Conservation (phyloP, 2,888 invertebrate species). For the Tipula confusa region DNA sequence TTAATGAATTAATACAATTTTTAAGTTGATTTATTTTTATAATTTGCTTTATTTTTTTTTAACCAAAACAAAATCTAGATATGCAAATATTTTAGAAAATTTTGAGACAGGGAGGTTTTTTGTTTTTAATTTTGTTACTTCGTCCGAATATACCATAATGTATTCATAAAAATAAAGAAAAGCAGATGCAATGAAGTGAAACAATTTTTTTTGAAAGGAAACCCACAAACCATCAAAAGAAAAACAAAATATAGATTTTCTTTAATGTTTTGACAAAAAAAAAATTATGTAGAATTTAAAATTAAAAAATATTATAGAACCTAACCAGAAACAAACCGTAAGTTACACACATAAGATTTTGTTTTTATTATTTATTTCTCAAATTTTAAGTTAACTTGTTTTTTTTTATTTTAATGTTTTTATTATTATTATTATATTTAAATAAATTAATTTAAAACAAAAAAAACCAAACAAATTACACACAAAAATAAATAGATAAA, state of each 20-base stretch:
- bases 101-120: too few relatives aligned
- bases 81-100: not conserved
- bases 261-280: not conserved
- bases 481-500: slow-evolving; percentile 25
- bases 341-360: not conserved
- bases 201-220: not conserved
- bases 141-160: too few relatives aligned
- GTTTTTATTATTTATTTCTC: slow-evolving; percentile 3
- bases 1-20: not conserved
- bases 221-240: not conserved
- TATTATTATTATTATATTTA: slow-evolving; percentile 6
- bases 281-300: not conserved
- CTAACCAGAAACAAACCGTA: not conserved
- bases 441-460: slow-evolving; percentile 4
- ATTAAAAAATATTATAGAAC: not conserved
- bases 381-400: not conserved
- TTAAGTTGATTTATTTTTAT: not conserved
- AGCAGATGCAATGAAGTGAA: not conserved
- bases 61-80: not conserved
- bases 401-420: not conserved
- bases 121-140: too few relatives aligned
- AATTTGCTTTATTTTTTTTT: not conserved
- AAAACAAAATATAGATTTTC: not conserved
- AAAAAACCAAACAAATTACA: slow-evolving; percentile 14
- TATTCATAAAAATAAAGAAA: too few relatives aligned